Evolutionary conservation across 2,888 invertebrate genomes (phyloP).

Genomic region (Zelleria hepariella): DNA sequence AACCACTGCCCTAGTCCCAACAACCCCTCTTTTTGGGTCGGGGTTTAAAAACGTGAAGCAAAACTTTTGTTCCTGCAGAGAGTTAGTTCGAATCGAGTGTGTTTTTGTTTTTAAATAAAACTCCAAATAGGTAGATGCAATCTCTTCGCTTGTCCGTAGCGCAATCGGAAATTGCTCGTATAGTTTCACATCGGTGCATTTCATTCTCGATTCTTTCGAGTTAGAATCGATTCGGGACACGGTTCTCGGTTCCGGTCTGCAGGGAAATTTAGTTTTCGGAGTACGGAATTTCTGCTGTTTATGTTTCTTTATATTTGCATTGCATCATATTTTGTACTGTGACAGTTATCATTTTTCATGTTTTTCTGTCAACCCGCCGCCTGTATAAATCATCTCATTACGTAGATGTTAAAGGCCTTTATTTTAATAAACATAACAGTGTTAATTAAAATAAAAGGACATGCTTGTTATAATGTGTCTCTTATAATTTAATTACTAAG

Average conservation of each 20-base stretch:
- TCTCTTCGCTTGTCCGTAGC: slow-evolving; percentile 30
- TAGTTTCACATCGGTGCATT: background rate
- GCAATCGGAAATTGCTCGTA: background rate
- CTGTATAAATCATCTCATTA: too few relatives aligned
- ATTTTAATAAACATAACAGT: too few relatives aligned
- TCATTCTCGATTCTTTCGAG: background rate
- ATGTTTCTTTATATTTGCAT: background rate
- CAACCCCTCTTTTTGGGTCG: too few relatives aligned
- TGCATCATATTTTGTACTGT: too few relatives aligned
- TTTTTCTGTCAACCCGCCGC: background rate
- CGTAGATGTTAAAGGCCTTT: too few relatives aligned
- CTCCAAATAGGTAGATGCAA: slow-evolving; percentile 46
- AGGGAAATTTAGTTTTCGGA: background rate
- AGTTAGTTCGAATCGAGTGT: slow-evolving; percentile 18
- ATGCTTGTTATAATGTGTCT: too few relatives aligned
- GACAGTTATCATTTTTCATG: background rate
- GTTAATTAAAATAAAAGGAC: too few relatives aligned
- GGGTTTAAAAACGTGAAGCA: background rate
- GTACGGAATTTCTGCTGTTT: background rate
- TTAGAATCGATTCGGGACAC: background rate
- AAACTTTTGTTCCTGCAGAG: background rate
- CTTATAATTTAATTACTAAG: too few relatives aligned
- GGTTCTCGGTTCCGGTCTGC: background rate
- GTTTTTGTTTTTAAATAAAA: slow-evolving; percentile 49
- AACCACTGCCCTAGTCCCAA: too few relatives aligned